Percentiles rank a stretch among this genome's conserved stretches.
phyloP scores from a whole-genome alignment of 64 coral and sea anemone species.

The Orbicella faveolata region DNA sequence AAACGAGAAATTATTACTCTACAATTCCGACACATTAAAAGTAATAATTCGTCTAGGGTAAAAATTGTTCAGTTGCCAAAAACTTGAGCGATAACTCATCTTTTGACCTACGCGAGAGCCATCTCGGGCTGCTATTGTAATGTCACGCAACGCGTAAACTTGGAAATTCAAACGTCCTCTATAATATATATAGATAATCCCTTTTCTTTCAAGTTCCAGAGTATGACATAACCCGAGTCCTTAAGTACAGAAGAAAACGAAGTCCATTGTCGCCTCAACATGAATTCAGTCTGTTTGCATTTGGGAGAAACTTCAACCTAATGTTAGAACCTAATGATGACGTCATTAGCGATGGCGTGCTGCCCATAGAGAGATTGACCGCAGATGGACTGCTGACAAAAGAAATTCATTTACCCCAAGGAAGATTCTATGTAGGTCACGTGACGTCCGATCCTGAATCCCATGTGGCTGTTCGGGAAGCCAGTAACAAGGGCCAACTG shows the following conservation, averaged over 20 bases:
- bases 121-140: no score
- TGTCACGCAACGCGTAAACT: no score
- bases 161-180: no score
- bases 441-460: constrained; percentile 24
- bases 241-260: constrained; percentile 12
- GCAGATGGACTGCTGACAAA: constrained; percentile 2
- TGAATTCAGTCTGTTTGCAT: constrained; percentile 13
- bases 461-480: constrained; percentile 56
- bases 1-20: no score
- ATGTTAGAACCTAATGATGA: constrained; percentile 20
- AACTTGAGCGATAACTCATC: no score
- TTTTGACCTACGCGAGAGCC: no score
- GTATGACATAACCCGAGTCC: constrained; percentile 19
- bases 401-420: constrained; percentile 30
- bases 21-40: not conserved
- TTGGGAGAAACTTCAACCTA: constrained; percentile 47
- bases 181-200: no score
- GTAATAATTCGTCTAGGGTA: not conserved
- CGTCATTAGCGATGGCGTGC: not conserved
- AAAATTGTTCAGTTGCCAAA: no score
- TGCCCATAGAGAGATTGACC: constrained; percentile 20
- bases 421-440: constrained; percentile 45
- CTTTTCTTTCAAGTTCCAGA: constrained; percentile 45
- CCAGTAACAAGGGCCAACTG: constrained; percentile 16
- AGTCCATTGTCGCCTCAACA: not conserved